Percentiles rank a stretch among this genome's conserved stretches.
Evolutionary conservation across 2,888 invertebrate species (phyloP).

Genomic region (Drosophila multiciliata): DNA sequence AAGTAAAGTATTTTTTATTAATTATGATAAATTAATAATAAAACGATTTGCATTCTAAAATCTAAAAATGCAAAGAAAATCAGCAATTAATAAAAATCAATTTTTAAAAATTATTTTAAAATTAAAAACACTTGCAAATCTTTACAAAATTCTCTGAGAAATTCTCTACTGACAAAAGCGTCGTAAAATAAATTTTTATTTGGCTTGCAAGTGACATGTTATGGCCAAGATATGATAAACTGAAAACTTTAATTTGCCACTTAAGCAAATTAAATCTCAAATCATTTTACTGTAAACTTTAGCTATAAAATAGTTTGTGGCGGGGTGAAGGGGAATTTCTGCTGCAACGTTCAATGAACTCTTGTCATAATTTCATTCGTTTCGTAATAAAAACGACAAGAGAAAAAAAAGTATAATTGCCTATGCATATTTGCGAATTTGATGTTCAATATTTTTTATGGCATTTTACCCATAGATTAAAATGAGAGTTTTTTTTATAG

Average conservation of each 20-base stretch:
- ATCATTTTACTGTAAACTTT: slow-evolving; percentile 32
- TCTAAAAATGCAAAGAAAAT: background rate
- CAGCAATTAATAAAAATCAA: background rate
- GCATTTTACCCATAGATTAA: slow-evolving; percentile 57
- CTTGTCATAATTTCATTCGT: slow-evolving; percentile 8
- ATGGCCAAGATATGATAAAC: slow-evolving; percentile 25
- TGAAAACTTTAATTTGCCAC: slow-evolving; percentile 36
- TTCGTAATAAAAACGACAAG: slow-evolving; percentile 11
- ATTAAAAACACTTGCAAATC: background rate
- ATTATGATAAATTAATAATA: background rate
- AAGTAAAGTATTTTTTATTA: background rate
- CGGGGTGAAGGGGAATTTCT: background rate
- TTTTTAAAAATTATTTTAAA: background rate
- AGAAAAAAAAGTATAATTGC: slow-evolving; percentile 48
- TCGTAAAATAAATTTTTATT: slow-evolving; percentile 12
- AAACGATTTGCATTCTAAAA: background rate
- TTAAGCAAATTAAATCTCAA: slow-evolving; percentile 25
- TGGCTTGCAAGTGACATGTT: slow-evolving; percentile 7
- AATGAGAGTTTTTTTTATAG: slow-evolving; percentile 66
- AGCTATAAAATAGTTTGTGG: slow-evolving; percentile 26
- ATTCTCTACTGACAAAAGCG: background rate
- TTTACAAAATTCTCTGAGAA: background rate
- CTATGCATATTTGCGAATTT: slow-evolving; percentile 53
- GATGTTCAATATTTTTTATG: slow-evolving; percentile 59
- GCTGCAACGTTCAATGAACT: slow-evolving; percentile 28